phyloP scores from a whole-genome alignment of 2,888 invertebrate genomes.

The Argyra leucocephala region DNA sequence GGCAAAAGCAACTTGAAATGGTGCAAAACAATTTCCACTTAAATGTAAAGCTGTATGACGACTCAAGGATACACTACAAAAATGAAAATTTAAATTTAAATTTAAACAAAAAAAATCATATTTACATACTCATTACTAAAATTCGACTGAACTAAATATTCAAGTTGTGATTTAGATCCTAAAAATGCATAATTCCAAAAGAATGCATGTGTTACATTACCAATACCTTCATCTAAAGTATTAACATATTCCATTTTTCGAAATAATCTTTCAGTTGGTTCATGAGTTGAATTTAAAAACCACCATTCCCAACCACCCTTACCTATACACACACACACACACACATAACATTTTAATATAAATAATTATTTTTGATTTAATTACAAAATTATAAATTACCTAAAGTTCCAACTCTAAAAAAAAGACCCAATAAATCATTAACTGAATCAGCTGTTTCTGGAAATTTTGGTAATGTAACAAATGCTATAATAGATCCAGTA shows the following conservation, averaged over 20 bases:
- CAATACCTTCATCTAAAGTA: slow-evolving; percentile 56
- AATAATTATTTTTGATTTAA: background rate
- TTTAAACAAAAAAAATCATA: background rate
- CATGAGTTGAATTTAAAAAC: slow-evolving; percentile 62
- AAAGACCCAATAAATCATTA: slow-evolving; percentile 54
- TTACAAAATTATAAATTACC: slow-evolving; percentile 43
- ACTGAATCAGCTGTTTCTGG: slow-evolving; percentile 65
- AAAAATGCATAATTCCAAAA: slow-evolving; percentile 72
- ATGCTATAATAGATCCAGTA: slow-evolving; percentile 75
- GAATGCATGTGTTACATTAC: slow-evolving; percentile 63
- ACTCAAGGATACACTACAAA: slow-evolving; percentile 24
- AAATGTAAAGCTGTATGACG: slow-evolving; percentile 61
- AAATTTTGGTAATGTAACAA: slow-evolving; percentile 67
- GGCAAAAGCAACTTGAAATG: slow-evolving; percentile 57
- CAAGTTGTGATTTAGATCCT: slow-evolving; percentile 60
- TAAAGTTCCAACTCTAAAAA: slow-evolving; percentile 62
- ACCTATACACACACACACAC: slow-evolving; percentile 44
- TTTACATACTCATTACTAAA: slow-evolving; percentile 54
- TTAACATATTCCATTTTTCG: slow-evolving; percentile 59
- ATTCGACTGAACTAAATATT: slow-evolving; percentile 63
- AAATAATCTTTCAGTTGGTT: slow-evolving; percentile 51
- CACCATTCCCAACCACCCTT: slow-evolving; percentile 66
- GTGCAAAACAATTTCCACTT: slow-evolving; percentile 64
- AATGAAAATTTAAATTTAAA: background rate
- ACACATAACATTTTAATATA: background rate